phyloP scores from a whole-genome alignment of 1,140 invertebrate genomes.

The Mya arenaria region DNA sequence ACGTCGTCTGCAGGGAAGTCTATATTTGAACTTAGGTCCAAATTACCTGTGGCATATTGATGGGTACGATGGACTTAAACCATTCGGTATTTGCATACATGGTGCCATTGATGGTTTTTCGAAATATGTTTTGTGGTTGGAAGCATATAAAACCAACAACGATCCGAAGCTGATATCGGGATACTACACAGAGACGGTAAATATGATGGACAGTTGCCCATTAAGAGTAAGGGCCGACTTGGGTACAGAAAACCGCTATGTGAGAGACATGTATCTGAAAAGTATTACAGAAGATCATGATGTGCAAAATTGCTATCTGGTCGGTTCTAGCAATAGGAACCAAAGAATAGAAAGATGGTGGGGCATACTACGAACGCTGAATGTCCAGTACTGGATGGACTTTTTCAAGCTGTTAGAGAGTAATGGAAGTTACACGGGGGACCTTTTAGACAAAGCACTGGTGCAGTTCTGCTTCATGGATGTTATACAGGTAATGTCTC shows the following conservation, averaged over 20 bases:
- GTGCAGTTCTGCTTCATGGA: conserved; percentile 46
- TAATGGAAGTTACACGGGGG: conserved; percentile 28
- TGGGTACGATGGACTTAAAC: conserved; percentile 76
- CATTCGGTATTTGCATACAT: conserved; percentile 72
- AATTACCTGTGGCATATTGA: conserved; percentile 76
- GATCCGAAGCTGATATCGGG: conserved; percentile 62
- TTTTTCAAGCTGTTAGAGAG: conserved; percentile 35
- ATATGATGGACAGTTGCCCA: conserved; percentile 21
- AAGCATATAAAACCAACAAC: conserved; percentile 67
- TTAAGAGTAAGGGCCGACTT: conserved; percentile 26
- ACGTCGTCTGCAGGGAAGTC: conserved; percentile 51
- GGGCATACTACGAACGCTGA: conserved; percentile 51
- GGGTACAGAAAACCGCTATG: conserved; percentile 61
- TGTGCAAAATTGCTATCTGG: conserved; percentile 8
- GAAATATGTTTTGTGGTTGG: conserved; percentile 71
- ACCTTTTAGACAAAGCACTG: conserved; percentile 39
- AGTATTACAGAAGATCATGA: neutral
- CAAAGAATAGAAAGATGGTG: conserved; percentile 61
- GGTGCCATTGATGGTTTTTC: conserved; percentile 76
- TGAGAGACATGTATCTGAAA: conserved; percentile 33
- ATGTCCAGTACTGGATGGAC: conserved; percentile 47
- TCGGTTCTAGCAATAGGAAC: conserved; percentile 27
- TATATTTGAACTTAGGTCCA: conserved; percentile 68
- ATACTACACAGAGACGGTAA: conserved; percentile 66
- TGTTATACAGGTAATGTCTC: conserved; percentile 44